Evolutionary conservation across 2,888 invertebrate species (phyloP), one percentile per base, ranked within the genome.

Genomic region (Tachystola acroxantha): DNA sequence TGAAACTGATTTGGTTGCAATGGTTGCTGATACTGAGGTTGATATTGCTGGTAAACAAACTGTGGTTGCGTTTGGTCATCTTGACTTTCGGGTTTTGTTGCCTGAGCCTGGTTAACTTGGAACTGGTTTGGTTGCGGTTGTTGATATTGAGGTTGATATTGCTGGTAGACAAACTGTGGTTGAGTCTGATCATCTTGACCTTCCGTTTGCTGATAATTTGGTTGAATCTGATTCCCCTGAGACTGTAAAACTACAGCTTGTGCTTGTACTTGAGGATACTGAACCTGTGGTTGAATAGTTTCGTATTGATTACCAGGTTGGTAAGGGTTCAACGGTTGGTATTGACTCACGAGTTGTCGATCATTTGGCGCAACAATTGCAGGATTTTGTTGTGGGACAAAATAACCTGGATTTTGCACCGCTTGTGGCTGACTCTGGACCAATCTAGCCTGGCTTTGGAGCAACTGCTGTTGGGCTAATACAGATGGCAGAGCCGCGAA

Each of bases 401-500:
- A 32, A 29, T 32, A 36, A 0, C 13, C 32, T 22, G 39, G 57
- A 11, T 46, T 49, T 25, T 61, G 57, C 13, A 75, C 57, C 7
- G 75, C 42, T 13, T 70, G 42, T 27, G 59, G 61, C 28, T 71
- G 70, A 25, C 54, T 65, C 37, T 64, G 72, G 10, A 53, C 50
- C 10, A 52, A 43, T 5, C 53, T 45, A 40, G 51, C 60, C 38
- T 64, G 68, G n/a, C 12, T 45, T 19, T 46, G 40, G 13, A 53
- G 37, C 22, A 58, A 35, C 34, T 69, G 69, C 33, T 71, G 72
- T 43, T 84, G 84, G 31, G 79, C 72, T 38, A 86, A 53, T 2
- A 81, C 62, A 20, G 82, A 80, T 11, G 81, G 76, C 1, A 84
- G 44, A 1, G 79, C 82, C 11, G 81, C 66, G 12, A 85, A 74